These are phyloP conservation scores for Sus scrofa DNA, from an alignment of 2,113 vertebrate species.

Conservation along the genomic window DNA sequence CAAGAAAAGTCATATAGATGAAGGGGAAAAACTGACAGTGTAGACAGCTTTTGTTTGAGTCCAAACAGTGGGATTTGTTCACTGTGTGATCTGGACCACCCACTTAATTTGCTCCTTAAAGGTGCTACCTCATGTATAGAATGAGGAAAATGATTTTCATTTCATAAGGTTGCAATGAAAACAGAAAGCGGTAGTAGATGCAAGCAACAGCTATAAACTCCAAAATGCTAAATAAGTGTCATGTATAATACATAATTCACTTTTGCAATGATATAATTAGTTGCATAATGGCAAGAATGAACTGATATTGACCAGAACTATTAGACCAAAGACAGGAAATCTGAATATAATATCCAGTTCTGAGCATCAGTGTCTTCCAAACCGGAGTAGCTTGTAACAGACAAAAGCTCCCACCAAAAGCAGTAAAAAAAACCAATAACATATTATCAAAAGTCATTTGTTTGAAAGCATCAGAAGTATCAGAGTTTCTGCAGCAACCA, in stretches of 20 bases:
- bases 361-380: not conserved
- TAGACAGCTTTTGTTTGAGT: not conserved
- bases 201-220: not conserved
- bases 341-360: not conserved
- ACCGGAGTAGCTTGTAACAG: not conserved
- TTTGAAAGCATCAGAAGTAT: slow-evolving; percentile 8
- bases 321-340: not conserved
- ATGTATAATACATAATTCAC: not conserved
- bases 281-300: not conserved
- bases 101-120: not conserved
- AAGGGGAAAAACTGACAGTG: not conserved
- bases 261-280: not conserved
- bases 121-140: not conserved
- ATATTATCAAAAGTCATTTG: not conserved
- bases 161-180: not conserved
- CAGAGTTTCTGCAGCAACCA: not conserved
- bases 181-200: not conserved
- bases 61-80: not conserved
- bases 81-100: not conserved
- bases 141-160: not conserved
- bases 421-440: not conserved
- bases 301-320: not conserved
- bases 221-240: not conserved
- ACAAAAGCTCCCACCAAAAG: not conserved
- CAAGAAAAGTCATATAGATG: not conserved